phyloP scores from a whole-genome alignment of 2,113 vertebrate species.

The Taurulus bubalis region DNA sequence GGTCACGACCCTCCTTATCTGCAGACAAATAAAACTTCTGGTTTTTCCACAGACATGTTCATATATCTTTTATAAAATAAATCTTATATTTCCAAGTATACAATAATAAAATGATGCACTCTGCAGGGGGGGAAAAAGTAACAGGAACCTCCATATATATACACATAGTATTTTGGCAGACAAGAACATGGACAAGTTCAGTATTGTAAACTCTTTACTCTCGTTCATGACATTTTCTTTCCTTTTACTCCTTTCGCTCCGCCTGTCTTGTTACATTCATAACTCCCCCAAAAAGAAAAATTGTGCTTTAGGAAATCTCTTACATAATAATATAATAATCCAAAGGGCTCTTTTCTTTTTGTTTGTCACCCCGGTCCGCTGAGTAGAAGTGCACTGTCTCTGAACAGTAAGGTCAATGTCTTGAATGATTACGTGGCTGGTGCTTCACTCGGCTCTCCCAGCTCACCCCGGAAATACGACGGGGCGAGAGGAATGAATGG shows the following conservation, averaged over 20 bases:
- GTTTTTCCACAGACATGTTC: constrained; percentile 55
- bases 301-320: constrained; percentile 91
- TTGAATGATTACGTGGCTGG: constrained; percentile 50
- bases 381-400: constrained; percentile 45
- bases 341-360: neutral
- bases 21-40: constrained; percentile 67
- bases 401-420: constrained; percentile 46
- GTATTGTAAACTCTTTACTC: constrained; percentile 79
- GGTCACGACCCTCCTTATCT: constrained; percentile 32
- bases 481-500: neutral
- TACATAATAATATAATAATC: constrained; percentile 66
- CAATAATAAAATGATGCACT: constrained; percentile 80
- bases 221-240: neutral
- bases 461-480: constrained; percentile 7
- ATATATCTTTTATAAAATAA: constrained; percentile 82
- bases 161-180: constrained; percentile 80
- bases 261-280: constrained; percentile 87
- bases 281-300: constrained; percentile 85
- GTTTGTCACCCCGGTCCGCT: constrained; percentile 24
- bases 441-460: constrained; percentile 14
- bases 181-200: constrained; percentile 71
- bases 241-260: neutral
- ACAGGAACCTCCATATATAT: constrained; percentile 78
- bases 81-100: constrained; percentile 79
- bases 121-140: constrained; percentile 77